These are phyloP conservation scores for Aethes cnicana DNA, from an alignment of 2,888 invertebrate genomes.

Conservation along the genomic window DNA sequence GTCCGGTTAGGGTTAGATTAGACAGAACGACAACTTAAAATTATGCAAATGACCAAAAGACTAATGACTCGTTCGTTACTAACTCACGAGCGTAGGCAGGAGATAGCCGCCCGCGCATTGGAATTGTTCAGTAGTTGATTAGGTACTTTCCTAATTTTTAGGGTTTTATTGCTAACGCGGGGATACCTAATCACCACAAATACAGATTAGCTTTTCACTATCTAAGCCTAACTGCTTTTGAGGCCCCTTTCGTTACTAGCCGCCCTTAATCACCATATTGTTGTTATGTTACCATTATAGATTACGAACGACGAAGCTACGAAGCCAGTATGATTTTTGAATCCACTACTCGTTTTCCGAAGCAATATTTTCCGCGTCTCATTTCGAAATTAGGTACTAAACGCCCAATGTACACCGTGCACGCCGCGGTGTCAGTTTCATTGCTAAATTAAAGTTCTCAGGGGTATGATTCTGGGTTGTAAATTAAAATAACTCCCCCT, in stretches of 20 bases:
- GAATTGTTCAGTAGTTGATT: background rate
- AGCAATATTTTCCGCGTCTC: too few relatives aligned
- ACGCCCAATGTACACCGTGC: background rate
- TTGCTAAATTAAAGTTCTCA: slow-evolving; percentile 7
- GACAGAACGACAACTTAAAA: background rate
- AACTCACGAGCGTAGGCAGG: background rate
- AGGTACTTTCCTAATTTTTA: too few relatives aligned
- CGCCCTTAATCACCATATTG: slow-evolving; percentile 5
- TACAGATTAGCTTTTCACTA: slow-evolving; percentile 1
- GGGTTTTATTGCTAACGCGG: too few relatives aligned
- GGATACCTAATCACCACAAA: background rate
- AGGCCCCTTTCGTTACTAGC: background rate
- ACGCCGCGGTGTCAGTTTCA: slow-evolving; percentile 2
- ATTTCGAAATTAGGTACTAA: too few relatives aligned
- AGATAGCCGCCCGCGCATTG: slow-evolving; percentile 7
- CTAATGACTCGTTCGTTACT: background rate
- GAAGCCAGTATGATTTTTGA: too few relatives aligned
- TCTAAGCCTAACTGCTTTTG: slow-evolving; percentile 1
- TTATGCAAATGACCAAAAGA: slow-evolving; percentile 3
- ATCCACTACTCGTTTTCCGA: background rate
- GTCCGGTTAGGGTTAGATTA: too few relatives aligned
- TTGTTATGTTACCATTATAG: background rate
- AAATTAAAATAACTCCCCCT: slow-evolving; percentile 26
- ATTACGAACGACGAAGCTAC: background rate
- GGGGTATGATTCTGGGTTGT: slow-evolving; percentile 19